These are phyloP conservation scores for Drosophila nasuta DNA, from an alignment of 1,140 invertebrate species.

Conservation along the genomic window DNA sequence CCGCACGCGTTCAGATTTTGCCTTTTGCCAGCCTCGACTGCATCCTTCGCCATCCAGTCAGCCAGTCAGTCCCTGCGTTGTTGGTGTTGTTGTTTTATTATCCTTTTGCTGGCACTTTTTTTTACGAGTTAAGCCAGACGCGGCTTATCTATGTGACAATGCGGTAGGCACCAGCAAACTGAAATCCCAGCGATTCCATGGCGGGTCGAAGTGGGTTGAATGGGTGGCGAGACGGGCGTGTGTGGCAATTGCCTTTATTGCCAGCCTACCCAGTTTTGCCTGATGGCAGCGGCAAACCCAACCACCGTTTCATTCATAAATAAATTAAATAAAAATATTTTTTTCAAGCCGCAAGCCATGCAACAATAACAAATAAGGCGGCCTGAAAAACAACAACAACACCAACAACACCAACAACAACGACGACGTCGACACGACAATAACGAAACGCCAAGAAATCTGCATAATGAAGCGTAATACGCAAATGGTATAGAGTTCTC, in stretches of 20 bases:
- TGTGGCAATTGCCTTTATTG: conserved; percentile 64
- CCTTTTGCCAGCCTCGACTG: conserved; percentile 7
- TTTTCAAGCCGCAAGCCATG: conserved; percentile 81
- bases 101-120: conserved; percentile 75
- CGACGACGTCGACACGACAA: background rate
- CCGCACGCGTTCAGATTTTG: conserved; percentile 68
- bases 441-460: conserved; percentile 68
- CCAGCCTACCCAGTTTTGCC: conserved; percentile 47
- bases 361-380: conserved; percentile 79
- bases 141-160: conserved; percentile 83
- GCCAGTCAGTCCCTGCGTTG: background rate
- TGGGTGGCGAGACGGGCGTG: conserved; percentile 11
- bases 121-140: conserved; percentile 83
- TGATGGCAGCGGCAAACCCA: conserved; percentile 7
- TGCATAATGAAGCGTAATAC: conserved; percentile 83
- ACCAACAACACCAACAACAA: too few species aligned
- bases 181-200: conserved; percentile 18
- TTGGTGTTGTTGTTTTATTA: conserved; percentile 67
- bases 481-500: conserved; percentile 75
- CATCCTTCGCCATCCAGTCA: conserved; percentile 1
- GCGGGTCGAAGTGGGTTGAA: conserved; percentile 18
- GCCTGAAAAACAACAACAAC: conserved; percentile 1
- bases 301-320: conserved; percentile 73
- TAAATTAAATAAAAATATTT: conserved; percentile 84
- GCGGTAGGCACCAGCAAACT: conserved; percentile 72